Evolutionary conservation across 1,140 invertebrate species (phyloP).

Genomic region (Drosophila varians): DNA sequence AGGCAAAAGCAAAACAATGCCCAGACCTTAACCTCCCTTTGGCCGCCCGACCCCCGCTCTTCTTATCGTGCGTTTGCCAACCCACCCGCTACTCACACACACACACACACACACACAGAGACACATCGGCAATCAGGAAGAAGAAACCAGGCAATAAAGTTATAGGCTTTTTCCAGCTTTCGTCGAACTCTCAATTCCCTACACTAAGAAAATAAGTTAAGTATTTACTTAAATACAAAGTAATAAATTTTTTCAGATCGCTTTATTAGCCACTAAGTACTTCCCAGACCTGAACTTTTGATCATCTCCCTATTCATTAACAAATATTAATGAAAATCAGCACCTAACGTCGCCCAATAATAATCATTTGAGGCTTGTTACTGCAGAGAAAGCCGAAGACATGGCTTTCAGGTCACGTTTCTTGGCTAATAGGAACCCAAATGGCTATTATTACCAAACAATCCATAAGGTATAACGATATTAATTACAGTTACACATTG

Average conservation of each 20-base stretch:
- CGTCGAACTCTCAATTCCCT: constrained; percentile 7
- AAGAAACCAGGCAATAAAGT: constrained; percentile 48
- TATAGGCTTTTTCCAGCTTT: neutral
- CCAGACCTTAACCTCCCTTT: constrained; percentile 28
- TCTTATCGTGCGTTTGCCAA: constrained; percentile 68
- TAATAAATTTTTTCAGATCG: no score
- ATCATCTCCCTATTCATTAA: neutral
- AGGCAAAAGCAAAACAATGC: constrained; percentile 47
- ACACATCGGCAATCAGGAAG: constrained; percentile 58
- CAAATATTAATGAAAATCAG: neutral
- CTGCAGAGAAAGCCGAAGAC: neutral
- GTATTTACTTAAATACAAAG: no score
- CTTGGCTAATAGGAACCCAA: neutral
- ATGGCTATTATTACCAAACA: neutral
- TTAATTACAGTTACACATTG: neutral
- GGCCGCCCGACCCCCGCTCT: constrained; percentile 3
- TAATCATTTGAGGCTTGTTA: neutral
- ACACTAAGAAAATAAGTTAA: neutral
- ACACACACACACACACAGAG: constrained; percentile 17
- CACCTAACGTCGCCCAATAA: no score
- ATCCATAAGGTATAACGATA: neutral
- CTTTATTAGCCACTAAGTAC: no score
- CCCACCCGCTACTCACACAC: constrained; percentile 62
- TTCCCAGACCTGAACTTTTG: no score
- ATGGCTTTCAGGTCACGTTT: neutral